Evolutionary conservation across 2,797 vertebrate species (phyloP), one percentile per base, ranked within the genome.

Genomic region (Lithobates pipiens): DNA sequence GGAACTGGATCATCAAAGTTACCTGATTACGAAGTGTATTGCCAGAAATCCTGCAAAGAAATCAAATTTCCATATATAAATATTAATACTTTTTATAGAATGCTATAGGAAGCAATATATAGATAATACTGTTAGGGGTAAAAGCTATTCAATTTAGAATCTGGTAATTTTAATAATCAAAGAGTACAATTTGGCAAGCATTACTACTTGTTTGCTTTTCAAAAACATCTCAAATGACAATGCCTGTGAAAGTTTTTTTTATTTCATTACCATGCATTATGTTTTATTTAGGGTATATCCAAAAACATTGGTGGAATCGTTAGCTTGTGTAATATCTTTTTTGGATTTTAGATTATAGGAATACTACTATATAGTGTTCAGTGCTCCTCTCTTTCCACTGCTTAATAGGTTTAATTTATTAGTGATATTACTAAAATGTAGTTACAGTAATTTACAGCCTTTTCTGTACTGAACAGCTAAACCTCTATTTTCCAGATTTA

Each of bases 401-500:
- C 77, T 69, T 85, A 85, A 80, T 80, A 74, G 61, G 42, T 80
- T 68, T 69, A 85, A 69, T 80, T 46, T 85, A 79, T 71, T 80
- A 85, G 36, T 78, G 29, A 72, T 68, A 85, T 74, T 75, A 75
- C 61, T 16, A 50, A 76, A 80, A 39, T 57, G 27, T 80, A 75
- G 71, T 76, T 85, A 80, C n/a, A 70, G 72, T 80, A 85, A 85
- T 80, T 85, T 85, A 85, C 77, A 69, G 71, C 71, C 67, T 80
- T 85, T 85, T 80, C 84, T 80, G 68, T 69, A 73, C 10, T 25
- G 76, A 79, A 72, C 29, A 75, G 77, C 44, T 77, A 82, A 77
- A 86, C 46, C 50, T 27, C 36, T 77, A 77, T 86, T 86, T 77
- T 82, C 67, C 54, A 86, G 73, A 86, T 86, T 86, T 86, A 82